Conservation (phyloP, 2,797 vertebrate genomes). For the Neosalanx taihuensis region DNA sequence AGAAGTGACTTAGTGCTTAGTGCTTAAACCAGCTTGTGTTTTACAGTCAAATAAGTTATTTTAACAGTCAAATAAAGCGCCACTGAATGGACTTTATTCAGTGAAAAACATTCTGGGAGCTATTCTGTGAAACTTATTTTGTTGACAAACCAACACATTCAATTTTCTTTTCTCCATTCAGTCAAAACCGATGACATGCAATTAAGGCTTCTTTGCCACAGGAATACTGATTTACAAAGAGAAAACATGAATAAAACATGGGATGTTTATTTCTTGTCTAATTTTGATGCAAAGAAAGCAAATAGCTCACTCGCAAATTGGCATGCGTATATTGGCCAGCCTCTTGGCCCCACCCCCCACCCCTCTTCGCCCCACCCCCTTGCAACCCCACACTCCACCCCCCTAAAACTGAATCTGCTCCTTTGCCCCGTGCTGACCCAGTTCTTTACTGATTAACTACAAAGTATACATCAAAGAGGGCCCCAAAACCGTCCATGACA, state of each 20-base stretch:
- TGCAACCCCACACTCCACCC: constrained; percentile 21
- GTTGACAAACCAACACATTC: constrained; percentile 11
- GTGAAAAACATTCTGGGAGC: not conserved
- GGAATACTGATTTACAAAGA: constrained; percentile 38
- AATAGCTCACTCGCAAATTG: constrained; percentile 56
- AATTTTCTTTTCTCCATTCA: constrained; percentile 17
- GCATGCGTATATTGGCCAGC: constrained; percentile 59
- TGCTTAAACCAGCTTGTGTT: too few species aligned
- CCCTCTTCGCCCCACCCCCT: constrained; percentile 27
- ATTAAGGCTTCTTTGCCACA: constrained; percentile 26
- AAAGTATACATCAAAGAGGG: constrained; percentile 76
- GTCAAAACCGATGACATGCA: constrained; percentile 27
- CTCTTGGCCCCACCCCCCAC: constrained; percentile 51
- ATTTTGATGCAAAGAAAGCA: constrained; percentile 42
- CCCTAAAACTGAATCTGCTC: constrained; percentile 54
- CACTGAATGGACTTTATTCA: not conserved
- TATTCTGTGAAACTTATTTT: not conserved
- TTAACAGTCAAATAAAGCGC: constrained; percentile 19
- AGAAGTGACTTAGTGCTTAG: constrained; percentile 38
- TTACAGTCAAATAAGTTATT: too few species aligned
- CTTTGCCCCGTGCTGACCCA: constrained; percentile 71
- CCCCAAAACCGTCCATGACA: constrained; percentile 41
- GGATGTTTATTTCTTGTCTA: constrained; percentile 55
- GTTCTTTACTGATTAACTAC: constrained; percentile 73
- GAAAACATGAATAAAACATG: constrained; percentile 37